phyloP scores from a whole-genome alignment of 2,113 vertebrate genomes.

The Herpetotheres cachinnans region DNA sequence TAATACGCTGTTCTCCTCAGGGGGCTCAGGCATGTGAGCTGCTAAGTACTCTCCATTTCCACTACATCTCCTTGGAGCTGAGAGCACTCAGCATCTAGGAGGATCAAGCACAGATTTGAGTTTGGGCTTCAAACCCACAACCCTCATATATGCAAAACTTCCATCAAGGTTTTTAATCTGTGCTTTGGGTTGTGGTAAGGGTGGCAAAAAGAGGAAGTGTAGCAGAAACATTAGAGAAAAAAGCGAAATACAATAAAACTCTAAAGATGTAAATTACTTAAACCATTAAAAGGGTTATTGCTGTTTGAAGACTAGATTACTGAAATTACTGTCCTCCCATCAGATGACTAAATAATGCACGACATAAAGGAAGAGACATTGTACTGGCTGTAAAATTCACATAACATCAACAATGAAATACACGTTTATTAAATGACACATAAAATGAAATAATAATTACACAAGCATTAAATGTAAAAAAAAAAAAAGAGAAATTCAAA shows the following conservation, averaged over 20 bases:
- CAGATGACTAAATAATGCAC: conserved; percentile 64
- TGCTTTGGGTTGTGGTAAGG: background rate
- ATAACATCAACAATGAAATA: conserved; percentile 32
- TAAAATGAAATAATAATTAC: conserved; percentile 46
- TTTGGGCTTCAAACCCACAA: background rate
- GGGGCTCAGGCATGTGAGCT: background rate
- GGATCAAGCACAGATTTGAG: background rate
- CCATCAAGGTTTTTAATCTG: background rate
- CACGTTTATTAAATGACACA: conserved; percentile 47
- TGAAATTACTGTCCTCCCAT: conserved; percentile 61
- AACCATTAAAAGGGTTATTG: conserved; percentile 35
- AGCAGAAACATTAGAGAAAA: background rate
- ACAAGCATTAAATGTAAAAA: conserved; percentile 31
- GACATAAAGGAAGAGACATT: conserved; percentile 46
- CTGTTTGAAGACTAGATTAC: conserved; percentile 56
- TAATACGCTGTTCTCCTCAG: conserved; percentile 26
- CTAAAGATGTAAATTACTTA: conserved; percentile 18
- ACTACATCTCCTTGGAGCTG: background rate
- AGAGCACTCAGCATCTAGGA: background rate
- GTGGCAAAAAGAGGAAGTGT: background rate
- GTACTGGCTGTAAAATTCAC: conserved; percentile 20
- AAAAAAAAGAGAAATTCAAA: background rate
- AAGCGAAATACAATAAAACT: background rate
- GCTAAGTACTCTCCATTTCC: conserved; percentile 27
- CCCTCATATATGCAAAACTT: background rate